Conservation (phyloP, 2,797 vertebrate genomes). For the Philypnodon macrostomus region DNA sequence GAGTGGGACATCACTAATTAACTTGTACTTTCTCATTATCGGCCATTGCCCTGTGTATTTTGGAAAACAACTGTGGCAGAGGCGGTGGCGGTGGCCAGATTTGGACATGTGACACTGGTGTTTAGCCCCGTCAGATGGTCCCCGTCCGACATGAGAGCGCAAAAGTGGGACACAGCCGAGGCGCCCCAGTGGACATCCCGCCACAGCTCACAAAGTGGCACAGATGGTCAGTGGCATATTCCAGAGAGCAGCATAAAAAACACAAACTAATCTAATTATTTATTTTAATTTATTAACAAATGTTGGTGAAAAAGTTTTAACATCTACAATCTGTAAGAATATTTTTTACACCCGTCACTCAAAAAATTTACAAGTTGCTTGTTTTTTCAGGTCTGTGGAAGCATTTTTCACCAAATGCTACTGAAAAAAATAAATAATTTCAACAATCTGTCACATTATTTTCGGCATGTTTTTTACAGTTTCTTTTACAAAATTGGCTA, state of each 20-base stretch:
- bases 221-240: conserved; percentile 76
- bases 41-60: conserved; percentile 74
- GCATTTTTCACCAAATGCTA: too few species aligned
- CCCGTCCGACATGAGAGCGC: conserved; percentile 71
- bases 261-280: conserved; percentile 62
- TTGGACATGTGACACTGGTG: conserved; percentile 79
- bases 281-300: conserved; percentile 63
- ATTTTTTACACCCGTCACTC: conserved; percentile 32
- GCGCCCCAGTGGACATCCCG: conserved; percentile 70
- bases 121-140: conserved; percentile 80
- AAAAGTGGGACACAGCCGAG: conserved; percentile 78
- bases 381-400: too few species aligned
- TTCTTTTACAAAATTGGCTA: too few species aligned
- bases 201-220: conserved; percentile 53
- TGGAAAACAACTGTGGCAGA: conserved; percentile 76
- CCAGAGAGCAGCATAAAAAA: conserved; percentile 68
- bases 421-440: too few species aligned
- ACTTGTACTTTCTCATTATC: conserved; percentile 81
- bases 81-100: conserved; percentile 64
- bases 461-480: too few species aligned
- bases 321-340: conserved; percentile 36
- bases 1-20: conserved; percentile 72
- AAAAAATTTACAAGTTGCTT: too few species aligned
- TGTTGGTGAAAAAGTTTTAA: conserved; percentile 46
- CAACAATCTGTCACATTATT: too few species aligned